phyloP scores from a whole-genome alignment of 2,797 vertebrate species.

The Falco novaeseelandiae region DNA sequence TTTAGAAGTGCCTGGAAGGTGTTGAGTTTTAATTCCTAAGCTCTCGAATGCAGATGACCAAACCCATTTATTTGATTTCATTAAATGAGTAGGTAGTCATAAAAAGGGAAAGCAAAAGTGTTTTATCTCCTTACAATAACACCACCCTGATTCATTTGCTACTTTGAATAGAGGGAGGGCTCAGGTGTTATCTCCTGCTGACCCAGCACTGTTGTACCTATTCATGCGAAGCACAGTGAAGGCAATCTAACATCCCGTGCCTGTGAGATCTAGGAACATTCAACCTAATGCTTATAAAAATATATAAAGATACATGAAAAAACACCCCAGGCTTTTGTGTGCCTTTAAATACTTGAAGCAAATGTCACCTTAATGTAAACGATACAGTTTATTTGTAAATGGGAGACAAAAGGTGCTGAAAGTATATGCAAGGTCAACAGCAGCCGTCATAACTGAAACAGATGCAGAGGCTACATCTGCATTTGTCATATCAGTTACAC shows the following conservation, averaged over 20 bases:
- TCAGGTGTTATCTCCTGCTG: neutral
- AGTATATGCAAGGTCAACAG: neutral
- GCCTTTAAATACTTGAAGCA: neutral
- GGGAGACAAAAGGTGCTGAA: neutral
- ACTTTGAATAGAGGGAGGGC: neutral
- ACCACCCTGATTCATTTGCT: neutral
- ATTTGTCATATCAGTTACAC: neutral
- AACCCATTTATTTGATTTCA: neutral
- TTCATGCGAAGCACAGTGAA: neutral
- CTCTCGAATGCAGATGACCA: neutral
- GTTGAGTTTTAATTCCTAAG: constrained; percentile 7
- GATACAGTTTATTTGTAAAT: neutral
- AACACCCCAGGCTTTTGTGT: neutral
- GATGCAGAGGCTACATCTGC: neutral
- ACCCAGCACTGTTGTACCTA: neutral
- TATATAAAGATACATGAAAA: neutral
- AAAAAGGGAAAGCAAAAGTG: neutral
- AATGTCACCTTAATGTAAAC: neutral
- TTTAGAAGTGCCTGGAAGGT: neutral
- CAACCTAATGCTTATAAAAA: neutral
- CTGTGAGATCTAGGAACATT: neutral
- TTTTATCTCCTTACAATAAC: neutral
- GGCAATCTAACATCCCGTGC: neutral
- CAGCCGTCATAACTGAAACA: neutral
- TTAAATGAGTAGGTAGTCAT: neutral